phyloP scores from a whole-genome alignment of 2,113 vertebrate genomes.

The Pomatostomus ruficeps region DNA sequence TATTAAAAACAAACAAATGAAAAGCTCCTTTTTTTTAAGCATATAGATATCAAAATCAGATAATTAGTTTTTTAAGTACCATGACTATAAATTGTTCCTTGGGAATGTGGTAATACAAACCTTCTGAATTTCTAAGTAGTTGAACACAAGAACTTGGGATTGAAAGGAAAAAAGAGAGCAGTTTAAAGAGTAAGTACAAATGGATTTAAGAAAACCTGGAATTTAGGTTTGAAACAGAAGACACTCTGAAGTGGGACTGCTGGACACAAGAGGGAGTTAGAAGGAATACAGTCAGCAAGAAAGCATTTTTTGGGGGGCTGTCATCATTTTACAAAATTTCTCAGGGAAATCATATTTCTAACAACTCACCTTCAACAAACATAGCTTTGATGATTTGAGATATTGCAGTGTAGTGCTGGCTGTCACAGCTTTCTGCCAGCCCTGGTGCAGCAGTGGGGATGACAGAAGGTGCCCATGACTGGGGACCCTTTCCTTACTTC shows the following conservation, averaged over 20 bases:
- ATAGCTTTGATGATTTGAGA: not conserved
- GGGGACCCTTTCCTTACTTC: not conserved
- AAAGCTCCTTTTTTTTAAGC: not conserved
- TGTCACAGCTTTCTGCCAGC: not conserved
- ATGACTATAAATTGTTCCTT: not conserved
- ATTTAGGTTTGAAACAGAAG: not conserved
- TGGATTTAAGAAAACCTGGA: not conserved
- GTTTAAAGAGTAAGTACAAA: not conserved
- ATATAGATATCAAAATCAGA: not conserved
- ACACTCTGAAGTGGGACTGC: not conserved
- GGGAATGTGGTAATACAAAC: not conserved
- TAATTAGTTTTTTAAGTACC: not conserved
- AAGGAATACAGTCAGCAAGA: not conserved
- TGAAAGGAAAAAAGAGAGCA: not conserved
- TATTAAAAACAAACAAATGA: not conserved
- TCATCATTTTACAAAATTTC: not conserved
- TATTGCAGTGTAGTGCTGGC: not conserved
- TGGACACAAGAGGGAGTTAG: not conserved
- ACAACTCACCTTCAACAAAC: not conserved
- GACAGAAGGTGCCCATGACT: not conserved
- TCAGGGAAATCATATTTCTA: not conserved
- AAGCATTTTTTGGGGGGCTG: not conserved
- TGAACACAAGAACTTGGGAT: not conserved
- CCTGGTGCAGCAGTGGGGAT: not conserved
- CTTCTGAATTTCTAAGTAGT: not conserved